Evolutionary conservation across 2,797 vertebrate species (phyloP).

Genomic region (Arctocebus calabarensis): DNA sequence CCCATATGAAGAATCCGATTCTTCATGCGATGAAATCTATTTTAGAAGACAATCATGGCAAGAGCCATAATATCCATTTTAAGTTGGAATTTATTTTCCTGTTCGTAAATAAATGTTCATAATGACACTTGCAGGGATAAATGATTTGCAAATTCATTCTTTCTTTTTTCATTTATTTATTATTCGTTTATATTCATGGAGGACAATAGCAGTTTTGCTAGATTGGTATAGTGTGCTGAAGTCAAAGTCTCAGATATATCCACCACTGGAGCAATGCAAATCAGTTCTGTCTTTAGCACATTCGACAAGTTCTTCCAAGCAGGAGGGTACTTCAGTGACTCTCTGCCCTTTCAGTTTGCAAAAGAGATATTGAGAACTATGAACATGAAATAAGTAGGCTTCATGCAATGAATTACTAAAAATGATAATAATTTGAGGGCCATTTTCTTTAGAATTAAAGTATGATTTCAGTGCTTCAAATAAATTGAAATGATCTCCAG

Average conservation of each 20-base stretch:
- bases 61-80: not conserved
- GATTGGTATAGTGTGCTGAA: not conserved
- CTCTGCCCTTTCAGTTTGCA: conserved; percentile 33
- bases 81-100: not conserved
- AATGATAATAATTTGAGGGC: not conserved
- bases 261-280: not conserved
- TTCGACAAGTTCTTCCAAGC: not conserved
- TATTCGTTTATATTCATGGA: not conserved
- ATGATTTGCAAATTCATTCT: not conserved
- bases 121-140: not conserved
- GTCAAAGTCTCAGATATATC: not conserved
- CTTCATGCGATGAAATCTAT: not conserved
- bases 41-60: not conserved
- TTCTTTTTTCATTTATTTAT: not conserved
- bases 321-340: not conserved
- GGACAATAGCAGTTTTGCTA: not conserved
- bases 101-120: not conserved
- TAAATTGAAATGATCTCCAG: not conserved
- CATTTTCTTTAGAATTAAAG: conserved; percentile 35
- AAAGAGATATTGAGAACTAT: conserved; percentile 15
- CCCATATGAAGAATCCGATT: not conserved
- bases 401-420: conserved; percentile 25
- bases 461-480: conserved; percentile 33
- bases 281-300: not conserved
- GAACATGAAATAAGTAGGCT: conserved; percentile 7